Evolutionary conservation across 2,797 vertebrate genomes (phyloP), one percentile per base, ranked within the genome.

Genomic region (Oryzias sinensis): DNA sequence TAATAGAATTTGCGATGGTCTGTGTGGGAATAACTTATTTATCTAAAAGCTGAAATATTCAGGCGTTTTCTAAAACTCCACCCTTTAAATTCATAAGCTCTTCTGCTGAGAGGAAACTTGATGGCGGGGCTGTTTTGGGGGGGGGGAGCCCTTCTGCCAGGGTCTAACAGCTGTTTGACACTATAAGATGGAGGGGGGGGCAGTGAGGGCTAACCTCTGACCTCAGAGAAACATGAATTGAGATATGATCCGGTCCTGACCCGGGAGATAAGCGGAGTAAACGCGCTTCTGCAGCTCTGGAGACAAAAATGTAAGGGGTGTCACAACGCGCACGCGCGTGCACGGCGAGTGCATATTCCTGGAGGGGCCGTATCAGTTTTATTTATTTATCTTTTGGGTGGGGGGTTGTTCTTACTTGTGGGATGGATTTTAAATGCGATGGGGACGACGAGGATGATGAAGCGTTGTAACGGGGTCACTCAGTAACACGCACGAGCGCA

Each of bases 31-130:
- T 81, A 74, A 84, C 72, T 89, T 81, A 87, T 90, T 88, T 80
- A 88, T 88, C 71, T 77, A 74, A 78, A 54, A 56, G 73, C 56
- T 83, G 72, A 82, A 84, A 88, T 84, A 82, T 89, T 84, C 80
- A 85, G 58, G 63, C 67, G 78, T 62, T 59, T 62, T 68, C 77
- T 77, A 54, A 68, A 74, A 79, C 72, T 57, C 59, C 48, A 17
- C 42, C 71, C 65, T 79, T 75, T 75, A 76, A 79, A 84, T 83
- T 70, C 74, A 77, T 53, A 51, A 55, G 72, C 58, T 82, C 66
- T 69, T 80, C 69, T 49, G 65, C 59, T 41, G 78, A 58, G 70
- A 73, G 56, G 72, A 73, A 73, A 70, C 72, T 79, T 81, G 73
- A 83, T 82, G 82, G 76, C 83, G 74, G 69, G 53, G 59, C 52